Evolutionary conservation across 1,140 invertebrate genomes (phyloP), one percentile per base, ranked within the genome.

Genomic region (Neoseiulus cucumeris): DNA sequence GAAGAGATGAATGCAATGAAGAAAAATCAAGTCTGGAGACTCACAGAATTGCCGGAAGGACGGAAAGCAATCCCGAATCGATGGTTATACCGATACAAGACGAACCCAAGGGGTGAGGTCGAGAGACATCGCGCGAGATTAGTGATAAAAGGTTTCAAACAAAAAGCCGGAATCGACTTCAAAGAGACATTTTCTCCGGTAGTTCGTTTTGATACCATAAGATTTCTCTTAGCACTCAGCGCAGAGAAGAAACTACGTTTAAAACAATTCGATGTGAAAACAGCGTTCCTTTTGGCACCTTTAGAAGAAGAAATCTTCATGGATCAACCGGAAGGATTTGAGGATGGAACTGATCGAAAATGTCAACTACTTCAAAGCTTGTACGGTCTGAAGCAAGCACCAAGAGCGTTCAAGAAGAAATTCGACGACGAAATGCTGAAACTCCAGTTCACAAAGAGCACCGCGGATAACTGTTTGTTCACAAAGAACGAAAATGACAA

Each of bases 1-100:
- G 72, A 71, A 30, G 74, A 77, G 70, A 69, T 76, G 14, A 30
- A 71, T 7, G 66, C 72, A n/a, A 68, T 72, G n/a, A 59, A 69
- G 9, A 72, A 75, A 67, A 75, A 77, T 70, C 68, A 74, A 55
- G 75, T 74, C 14, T 78, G 74, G 74, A 66, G 69, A 17, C 1
- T 76, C 7, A 70, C 72, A 14, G 65, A 73, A 17, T 67, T 70
- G 65, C 73, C 72, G 22, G 2, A 41, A 44, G 64, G 65, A 44
- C 67, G 65, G 44, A 70, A 44, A 64, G 47, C 47, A 9, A 67
- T 75, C 29, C 71, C 42, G 74, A 75, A 70, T 65, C 45, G 64
- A 69, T 77, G 74, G 74, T 71, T 77, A 20, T 72, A 70, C 17
- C 72, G 68, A 44, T 69, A 70, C n/a, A 75, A 70, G 64, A 68